phyloP scores from a whole-genome alignment of 2,888 invertebrate species.

The Mythimna albipuncta region DNA sequence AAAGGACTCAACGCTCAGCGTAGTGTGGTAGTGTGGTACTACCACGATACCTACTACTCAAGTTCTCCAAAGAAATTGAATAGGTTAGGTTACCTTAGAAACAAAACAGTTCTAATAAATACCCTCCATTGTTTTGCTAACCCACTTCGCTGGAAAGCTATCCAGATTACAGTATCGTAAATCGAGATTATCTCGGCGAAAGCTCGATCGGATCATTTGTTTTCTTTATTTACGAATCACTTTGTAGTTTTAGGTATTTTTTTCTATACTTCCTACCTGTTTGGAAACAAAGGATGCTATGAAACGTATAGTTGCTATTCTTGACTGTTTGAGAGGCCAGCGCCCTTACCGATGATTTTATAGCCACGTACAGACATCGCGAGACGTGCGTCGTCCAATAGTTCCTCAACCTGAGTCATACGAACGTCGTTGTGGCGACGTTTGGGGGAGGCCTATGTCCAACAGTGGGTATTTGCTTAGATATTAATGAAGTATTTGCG shows the following conservation, averaged over 20 bases:
- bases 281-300: background rate
- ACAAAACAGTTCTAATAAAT: conserved; percentile 30
- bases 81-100: conserved; percentile 13
- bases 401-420: too few species aligned
- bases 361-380: too few species aligned
- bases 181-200: conserved; percentile 41
- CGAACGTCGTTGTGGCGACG: too few species aligned
- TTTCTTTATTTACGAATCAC: conserved; percentile 35
- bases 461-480: too few species aligned
- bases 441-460: too few species aligned
- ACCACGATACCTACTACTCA: too few species aligned
- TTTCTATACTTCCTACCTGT: background rate
- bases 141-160: conserved; percentile 23
- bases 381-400: too few species aligned
- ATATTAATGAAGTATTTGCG: too few species aligned
- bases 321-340: background rate
- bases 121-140: conserved; percentile 31
- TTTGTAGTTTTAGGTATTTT: conserved; percentile 9
- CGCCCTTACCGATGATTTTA: too few species aligned
- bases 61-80: background rate
- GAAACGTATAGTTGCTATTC: background rate
- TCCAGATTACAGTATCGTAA: conserved; percentile 44
- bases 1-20: too few species aligned
- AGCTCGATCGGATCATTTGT: conserved; percentile 25
- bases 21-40: too few species aligned